Evolutionary conservation across 1,140 invertebrate species (phyloP), one percentile per base, ranked within the genome.

Genomic region (Drosophila hydei): DNA sequence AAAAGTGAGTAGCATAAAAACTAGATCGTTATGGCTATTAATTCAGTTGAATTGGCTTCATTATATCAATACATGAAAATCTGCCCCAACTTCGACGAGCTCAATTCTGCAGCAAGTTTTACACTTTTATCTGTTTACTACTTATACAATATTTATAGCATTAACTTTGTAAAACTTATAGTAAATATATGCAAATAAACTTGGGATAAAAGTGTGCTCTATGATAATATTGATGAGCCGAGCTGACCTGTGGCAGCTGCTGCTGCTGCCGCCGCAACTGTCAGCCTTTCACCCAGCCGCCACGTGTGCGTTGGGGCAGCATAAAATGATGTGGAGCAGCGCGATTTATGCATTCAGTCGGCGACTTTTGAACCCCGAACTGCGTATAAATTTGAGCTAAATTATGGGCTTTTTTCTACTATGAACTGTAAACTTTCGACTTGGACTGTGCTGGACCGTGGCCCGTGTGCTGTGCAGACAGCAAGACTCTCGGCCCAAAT

Each of bases 401-500:
- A 88, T 75, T 87, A 88, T 88, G 88, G 65, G 72, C 67, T 72
- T 75, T 36, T 56, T 18, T 56, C 14, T 23, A 38, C 14, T 38
- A 56, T 9, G 38, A 42, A 42, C 50, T 14, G n/a, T 11, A 12
- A 40, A 23, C n/a, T 38, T 42, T 42, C 6, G 38, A 14, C 3
- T n/a, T n/a, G 33, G 4, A 51, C 59, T 52, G 43, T 33, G 27
- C 27, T 48, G 40, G 30, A 25, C 25, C 6, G 25, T 16, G 45
- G 23, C n/a, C 6, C 14, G 21, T 21, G 55, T 16, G 38, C 48
- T 52, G 52, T 64, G 78, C 72, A 87, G 78, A 89, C 83, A 83
- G 74, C 36, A 77, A 71, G 83, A 83, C 83, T 88, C 61, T 78
- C 78, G 83, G 75, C 81, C 81, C 67, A 77, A 51, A 77, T 88